Base-by-base conservation (phyloP, 1,140 invertebrate species). In the Papilio machaon region DNA sequence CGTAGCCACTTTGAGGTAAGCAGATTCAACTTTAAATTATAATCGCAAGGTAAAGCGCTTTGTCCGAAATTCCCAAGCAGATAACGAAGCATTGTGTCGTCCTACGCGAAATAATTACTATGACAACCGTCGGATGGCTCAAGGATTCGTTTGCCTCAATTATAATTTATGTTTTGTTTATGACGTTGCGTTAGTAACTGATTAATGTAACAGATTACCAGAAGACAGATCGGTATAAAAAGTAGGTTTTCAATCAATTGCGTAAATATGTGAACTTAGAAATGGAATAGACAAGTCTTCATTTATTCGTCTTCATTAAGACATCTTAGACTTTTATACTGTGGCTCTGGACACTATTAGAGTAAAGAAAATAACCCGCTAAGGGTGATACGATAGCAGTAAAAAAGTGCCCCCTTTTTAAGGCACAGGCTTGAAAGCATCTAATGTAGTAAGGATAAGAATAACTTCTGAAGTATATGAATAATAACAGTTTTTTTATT, bases 21-120 rank as follows among this genome's bases (percentile, higher is more conserved):
- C 43, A 76, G 11, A 52, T 30, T 52, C 46, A 76, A 76, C 43
- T 30, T 76, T 23, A 52, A 15, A 76, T 23, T 23, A 76, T 75
- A 75, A 75, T 23, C 23, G 0, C 60, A 49, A 75, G 73, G 19
- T 75, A 52, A 76, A 52, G 74, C 47, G 47, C 46, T 76, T 76
- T 76, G 74, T 76, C 74, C 47, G 47, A 76, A 76, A 76, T 76
- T 76, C 74, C 19, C 74, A 76, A 52, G 74, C 74, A 76, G 47
- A 76, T 52, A 52, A 49, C n/a, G 38, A 73, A 46, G 38, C 13
- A 76, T 76, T 76, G 74, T 49, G 74, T 75, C 17, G 38, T 76
- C 43, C 47, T 76, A 76, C 47, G 11, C 43, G 47, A 76, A 76
- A 76, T 76, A 75, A 75, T 75, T 75, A 49, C 73, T n/a, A 46